Evolutionary conservation across 2,113 vertebrate genomes (phyloP).

Genomic region (Sorex araneus): DNA sequence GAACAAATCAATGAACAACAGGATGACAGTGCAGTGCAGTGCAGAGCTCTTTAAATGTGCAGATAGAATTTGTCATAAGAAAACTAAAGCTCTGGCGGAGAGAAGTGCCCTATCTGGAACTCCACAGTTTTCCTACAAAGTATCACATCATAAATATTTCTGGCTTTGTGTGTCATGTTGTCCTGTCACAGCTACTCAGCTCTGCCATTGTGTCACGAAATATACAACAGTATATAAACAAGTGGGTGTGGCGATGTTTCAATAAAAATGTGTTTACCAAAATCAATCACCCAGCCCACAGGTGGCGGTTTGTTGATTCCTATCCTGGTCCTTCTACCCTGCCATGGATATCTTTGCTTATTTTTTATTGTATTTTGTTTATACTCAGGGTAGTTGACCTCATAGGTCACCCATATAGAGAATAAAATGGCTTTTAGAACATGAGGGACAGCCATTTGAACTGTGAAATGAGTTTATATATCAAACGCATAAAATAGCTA

Average conservation of each 20-base stretch:
- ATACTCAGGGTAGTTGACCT: background rate
- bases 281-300: background rate
- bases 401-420: background rate
- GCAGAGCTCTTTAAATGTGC: constrained; percentile 17
- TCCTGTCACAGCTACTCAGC: background rate
- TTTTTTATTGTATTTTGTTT: background rate
- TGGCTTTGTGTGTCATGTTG: background rate
- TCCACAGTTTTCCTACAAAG: constrained; percentile 18
- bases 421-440: constrained; percentile 20
- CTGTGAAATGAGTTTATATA: background rate
- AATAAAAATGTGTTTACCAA: constrained; percentile 70
- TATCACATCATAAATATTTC: background rate
- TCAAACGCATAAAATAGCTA: background rate
- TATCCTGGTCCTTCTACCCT: background rate
- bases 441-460: background rate
- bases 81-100: constrained; percentile 8
- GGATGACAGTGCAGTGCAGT: no score
- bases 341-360: background rate
- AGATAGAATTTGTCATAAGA: constrained; percentile 27
- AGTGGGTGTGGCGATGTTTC: background rate
- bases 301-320: background rate
- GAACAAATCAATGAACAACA: no score
- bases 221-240: background rate
- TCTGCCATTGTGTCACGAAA: background rate
- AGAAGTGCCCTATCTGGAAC: background rate